These are phyloP conservation scores for Chymomyza costata DNA, from an alignment of 1,140 invertebrate species.

Conservation along the genomic window DNA sequence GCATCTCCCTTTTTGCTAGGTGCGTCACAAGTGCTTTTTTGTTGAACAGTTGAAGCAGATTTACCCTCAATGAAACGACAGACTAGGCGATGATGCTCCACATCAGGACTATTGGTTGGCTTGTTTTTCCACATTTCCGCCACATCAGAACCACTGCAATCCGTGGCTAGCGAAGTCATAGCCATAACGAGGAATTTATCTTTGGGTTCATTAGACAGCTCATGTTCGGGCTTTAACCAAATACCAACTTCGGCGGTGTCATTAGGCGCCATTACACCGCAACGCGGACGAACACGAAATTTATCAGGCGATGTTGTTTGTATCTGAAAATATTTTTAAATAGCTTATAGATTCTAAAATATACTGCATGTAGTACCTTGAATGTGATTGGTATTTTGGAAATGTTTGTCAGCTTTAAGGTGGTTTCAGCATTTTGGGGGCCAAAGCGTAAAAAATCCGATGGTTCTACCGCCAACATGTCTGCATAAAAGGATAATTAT, in stretches of 20 bases:
- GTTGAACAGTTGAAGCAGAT: too few species aligned
- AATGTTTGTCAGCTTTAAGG: slow-evolving; percentile 34
- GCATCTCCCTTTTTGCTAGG: neutral
- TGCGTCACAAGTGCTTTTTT: neutral
- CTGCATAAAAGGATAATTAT: too few species aligned
- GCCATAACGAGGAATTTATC: slow-evolving; percentile 74
- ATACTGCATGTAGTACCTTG: slow-evolving; percentile 32
- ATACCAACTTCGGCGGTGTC: slow-evolving; percentile 50
- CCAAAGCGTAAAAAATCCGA: slow-evolving; percentile 84
- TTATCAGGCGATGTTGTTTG: slow-evolving; percentile 84
- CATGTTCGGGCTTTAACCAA: slow-evolving; percentile 55
- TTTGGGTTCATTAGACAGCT: slow-evolving; percentile 38
- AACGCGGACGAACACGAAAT: slow-evolving; percentile 91
- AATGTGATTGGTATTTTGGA: slow-evolving; percentile 37
- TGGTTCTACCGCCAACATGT: slow-evolving; percentile 76
- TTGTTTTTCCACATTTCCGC: slow-evolving; percentile 51
- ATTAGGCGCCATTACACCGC: slow-evolving; percentile 82
- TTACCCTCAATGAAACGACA: slow-evolving; percentile 34
- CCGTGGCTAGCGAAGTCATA: slow-evolving; percentile 3
- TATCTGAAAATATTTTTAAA: slow-evolving; percentile 56
- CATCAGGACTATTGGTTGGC: slow-evolving; percentile 19
- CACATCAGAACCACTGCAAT: slow-evolving; percentile 24
- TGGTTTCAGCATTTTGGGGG: slow-evolving; percentile 40
- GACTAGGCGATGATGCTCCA: slow-evolving; percentile 62
- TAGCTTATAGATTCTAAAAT: neutral